Conservation (phyloP, 2,888 invertebrate species). For the Athrips mouffetella region DNA sequence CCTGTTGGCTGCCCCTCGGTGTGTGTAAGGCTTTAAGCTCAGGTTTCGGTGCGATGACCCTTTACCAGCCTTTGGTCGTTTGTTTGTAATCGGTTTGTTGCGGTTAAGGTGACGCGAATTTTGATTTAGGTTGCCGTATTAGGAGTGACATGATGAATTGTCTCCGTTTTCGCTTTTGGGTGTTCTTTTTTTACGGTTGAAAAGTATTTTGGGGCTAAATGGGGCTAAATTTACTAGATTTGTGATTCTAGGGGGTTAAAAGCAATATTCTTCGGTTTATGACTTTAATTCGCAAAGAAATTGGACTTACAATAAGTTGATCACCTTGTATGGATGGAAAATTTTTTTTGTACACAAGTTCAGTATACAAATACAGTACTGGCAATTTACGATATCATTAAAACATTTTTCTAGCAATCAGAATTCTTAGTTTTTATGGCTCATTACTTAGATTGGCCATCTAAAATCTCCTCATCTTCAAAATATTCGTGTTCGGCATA, state of each 20-base stretch:
- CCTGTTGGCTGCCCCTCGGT: neutral
- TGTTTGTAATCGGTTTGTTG: slow-evolving; percentile 18
- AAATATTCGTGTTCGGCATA: neutral
- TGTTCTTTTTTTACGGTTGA: neutral
- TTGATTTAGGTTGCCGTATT: slow-evolving; percentile 2
- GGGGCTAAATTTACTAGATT: too few species aligned
- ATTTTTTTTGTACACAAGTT: too few species aligned
- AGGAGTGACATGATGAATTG: neutral
- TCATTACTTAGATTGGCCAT: neutral
- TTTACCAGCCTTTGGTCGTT: slow-evolving; percentile 13
- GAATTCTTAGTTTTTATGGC: slow-evolving; percentile 1
- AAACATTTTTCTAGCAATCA: neutral
- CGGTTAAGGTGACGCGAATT: slow-evolving; percentile 13
- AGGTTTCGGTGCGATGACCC: slow-evolving; percentile 2
- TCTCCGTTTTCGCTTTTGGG: neutral
- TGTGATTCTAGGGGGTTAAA: too few species aligned
- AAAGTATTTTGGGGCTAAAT: too few species aligned
- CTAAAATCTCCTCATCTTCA: neutral
- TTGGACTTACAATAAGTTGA: too few species aligned
- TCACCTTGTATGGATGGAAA: too few species aligned
- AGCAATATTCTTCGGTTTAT: too few species aligned
- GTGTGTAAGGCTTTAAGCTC: slow-evolving; percentile 8
- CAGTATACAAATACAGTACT: too few species aligned
- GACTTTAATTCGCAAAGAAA: too few species aligned
- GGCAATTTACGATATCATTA: neutral